Evolutionary conservation across 1,140 invertebrate genomes (phyloP).

Genomic region (Drosophila pallidifrons): DNA sequence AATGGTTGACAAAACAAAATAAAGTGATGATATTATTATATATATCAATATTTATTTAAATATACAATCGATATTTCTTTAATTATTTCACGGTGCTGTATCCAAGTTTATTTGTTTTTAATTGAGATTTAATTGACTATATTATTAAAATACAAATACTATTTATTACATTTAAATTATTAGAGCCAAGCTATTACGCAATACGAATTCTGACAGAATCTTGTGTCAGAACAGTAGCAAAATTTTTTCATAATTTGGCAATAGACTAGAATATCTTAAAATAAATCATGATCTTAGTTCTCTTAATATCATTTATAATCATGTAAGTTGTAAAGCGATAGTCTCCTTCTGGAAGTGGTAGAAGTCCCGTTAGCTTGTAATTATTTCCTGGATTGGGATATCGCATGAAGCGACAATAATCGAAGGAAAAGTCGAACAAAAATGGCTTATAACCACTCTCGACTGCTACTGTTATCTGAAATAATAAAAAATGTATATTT

Average conservation of each 20-base stretch:
- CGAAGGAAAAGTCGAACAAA: background rate
- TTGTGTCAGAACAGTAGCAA: no score
- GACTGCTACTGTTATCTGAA: background rate
- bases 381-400: slow-evolving; percentile 8
- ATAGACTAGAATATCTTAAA: background rate
- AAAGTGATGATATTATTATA: no score
- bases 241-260: no score
- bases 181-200: no score
- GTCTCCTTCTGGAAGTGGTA: slow-evolving; percentile 2
- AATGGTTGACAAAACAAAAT: background rate
- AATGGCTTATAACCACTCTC: slow-evolving; percentile 22
- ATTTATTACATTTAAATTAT: no score
- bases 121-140: no score
- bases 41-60: no score
- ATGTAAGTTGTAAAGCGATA: background rate
- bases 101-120: no score
- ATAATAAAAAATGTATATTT: background rate
- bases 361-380: slow-evolving; percentile 1
- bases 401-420: background rate
- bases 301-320: background rate
- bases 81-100: no score
- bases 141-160: no score
- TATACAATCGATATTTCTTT: no score
- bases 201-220: no score
- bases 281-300: background rate